Conservation (phyloP, 2,888 invertebrate genomes). For the Ecliptopera silaceata region DNA sequence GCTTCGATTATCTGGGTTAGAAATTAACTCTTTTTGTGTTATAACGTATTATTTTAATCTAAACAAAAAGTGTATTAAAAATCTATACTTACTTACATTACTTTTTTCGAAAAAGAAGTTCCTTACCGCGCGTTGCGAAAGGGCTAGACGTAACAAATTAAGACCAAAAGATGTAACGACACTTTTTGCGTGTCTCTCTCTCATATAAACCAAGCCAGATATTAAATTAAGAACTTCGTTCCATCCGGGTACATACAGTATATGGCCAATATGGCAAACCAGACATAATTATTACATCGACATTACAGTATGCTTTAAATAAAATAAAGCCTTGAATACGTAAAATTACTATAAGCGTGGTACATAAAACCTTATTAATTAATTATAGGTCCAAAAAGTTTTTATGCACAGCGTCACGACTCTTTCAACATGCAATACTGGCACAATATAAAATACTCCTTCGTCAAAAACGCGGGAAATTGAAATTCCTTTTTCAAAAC, state of each 20-base stretch:
- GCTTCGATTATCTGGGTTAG: conserved; percentile 18
- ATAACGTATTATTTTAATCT: not conserved
- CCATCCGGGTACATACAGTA: too few relatives aligned
- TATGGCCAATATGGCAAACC: too few relatives aligned
- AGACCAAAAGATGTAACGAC: too few relatives aligned
- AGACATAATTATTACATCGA: too few relatives aligned
- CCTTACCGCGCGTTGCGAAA: too few relatives aligned
- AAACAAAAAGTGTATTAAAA: too few relatives aligned
- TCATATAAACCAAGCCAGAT: too few relatives aligned
- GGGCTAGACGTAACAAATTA: too few relatives aligned
- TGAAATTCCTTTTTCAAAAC: conserved; percentile 19
- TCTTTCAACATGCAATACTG: conserved; percentile 22
- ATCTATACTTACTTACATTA: too few relatives aligned
- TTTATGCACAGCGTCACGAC: conserved; percentile 48
- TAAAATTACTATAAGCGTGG: not conserved
- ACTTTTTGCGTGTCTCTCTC: too few relatives aligned
- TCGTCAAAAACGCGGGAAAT: conserved; percentile 2
- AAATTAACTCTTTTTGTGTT: conserved; percentile 7
- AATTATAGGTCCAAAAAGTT: conserved; percentile 8
- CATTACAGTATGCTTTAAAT: not conserved
- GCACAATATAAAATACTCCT: conserved; percentile 4
- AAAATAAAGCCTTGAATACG: not conserved
- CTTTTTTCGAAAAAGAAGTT: too few relatives aligned
- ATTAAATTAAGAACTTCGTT: too few relatives aligned
- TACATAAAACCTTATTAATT: conserved; percentile 5